phyloP scores from a whole-genome alignment of 2,888 invertebrate species.

The Hofmannophila pseudospretella region DNA sequence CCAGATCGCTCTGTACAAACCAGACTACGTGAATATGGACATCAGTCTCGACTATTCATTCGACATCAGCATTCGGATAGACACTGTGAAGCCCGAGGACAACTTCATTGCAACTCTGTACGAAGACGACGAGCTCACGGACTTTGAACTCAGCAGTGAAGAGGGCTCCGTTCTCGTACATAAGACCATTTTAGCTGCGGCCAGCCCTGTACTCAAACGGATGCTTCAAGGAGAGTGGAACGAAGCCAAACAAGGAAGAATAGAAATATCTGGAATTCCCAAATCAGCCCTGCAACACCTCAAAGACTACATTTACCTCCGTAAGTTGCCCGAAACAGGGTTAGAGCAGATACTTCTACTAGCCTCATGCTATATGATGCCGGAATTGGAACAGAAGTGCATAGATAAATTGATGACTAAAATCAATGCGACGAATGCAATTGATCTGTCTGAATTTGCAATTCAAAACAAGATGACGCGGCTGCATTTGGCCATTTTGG shows the following conservation, averaged over 20 bases:
- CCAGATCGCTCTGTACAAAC: neutral
- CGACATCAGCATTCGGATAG: no score
- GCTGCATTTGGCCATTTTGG: neutral
- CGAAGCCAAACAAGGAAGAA: neutral
- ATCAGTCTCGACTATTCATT: neutral
- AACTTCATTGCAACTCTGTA: constrained; percentile 2
- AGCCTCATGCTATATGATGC: constrained; percentile 6
- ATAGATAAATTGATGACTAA: neutral
- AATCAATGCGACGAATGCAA: neutral
- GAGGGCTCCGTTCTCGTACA: constrained; percentile 7
- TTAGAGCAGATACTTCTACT: constrained; percentile 2
- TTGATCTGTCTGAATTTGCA: neutral
- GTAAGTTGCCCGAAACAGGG: neutral
- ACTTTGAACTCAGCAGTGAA: constrained; percentile 5
- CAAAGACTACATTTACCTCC: constrained; percentile 5
- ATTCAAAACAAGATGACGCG: neutral
- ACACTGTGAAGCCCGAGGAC: no score
- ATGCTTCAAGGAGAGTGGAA: constrained; percentile 6
- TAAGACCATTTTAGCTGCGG: constrained; percentile 4
- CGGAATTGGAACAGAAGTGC: neutral
- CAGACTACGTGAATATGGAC: no score
- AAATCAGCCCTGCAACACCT: constrained; percentile 1
- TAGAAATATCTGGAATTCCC: neutral
- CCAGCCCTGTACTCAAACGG: constrained; percentile 7
- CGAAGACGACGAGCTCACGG: constrained; percentile 5